Conservation (phyloP, 2,113 vertebrate genomes). For the Phalacrocorax aristotelis region DNA sequence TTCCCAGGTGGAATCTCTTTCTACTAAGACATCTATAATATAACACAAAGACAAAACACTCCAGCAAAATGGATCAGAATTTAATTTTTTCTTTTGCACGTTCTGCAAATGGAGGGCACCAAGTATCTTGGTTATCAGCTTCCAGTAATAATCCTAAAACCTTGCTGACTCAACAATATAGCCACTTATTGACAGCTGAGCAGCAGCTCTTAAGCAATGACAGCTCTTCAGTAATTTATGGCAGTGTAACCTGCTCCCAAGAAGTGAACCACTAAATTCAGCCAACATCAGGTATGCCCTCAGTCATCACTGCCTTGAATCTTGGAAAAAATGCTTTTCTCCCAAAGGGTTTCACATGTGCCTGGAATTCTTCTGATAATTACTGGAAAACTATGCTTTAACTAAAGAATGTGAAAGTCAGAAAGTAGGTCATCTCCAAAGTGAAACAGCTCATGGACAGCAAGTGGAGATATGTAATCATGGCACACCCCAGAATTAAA, state of each 20-base stretch:
- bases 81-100: background rate
- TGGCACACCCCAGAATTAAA: background rate
- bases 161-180: background rate
- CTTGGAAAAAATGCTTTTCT: background rate
- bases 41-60: background rate
- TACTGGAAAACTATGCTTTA: background rate
- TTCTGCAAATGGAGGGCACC: background rate
- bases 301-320: background rate
- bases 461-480: background rate
- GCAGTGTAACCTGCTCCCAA: background rate
- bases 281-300: background rate
- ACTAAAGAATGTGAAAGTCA: background rate
- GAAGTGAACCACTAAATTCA: background rate
- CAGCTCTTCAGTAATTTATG: background rate
- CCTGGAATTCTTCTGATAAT: background rate
- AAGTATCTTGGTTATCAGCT: background rate
- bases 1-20: background rate
- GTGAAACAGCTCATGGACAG: background rate
- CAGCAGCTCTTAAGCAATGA: background rate
- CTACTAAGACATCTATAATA: background rate
- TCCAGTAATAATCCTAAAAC: background rate
- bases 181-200: background rate
- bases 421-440: background rate
- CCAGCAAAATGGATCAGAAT: background rate
- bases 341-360: background rate